Conservation (phyloP, 2,888 invertebrate genomes). For the Heliconius hortense region DNA sequence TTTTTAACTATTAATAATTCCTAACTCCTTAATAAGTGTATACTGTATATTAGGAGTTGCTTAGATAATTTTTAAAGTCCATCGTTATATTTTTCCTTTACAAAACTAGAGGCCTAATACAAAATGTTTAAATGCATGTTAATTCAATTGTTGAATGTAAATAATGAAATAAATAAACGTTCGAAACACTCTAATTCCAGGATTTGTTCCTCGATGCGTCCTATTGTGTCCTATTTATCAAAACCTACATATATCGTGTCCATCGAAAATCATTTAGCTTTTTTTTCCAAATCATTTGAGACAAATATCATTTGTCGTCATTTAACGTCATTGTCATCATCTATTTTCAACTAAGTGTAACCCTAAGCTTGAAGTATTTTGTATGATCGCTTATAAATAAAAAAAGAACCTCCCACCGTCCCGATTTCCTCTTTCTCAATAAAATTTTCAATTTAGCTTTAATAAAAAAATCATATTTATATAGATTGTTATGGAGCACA, state of each 20-base stretch:
- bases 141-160: conserved; percentile 36
- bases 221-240: conserved; percentile 37
- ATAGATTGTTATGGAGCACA: conserved; percentile 82
- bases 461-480: conserved; percentile 75
- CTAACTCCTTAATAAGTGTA: not conserved
- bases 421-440: conserved; percentile 78
- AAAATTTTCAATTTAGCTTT: conserved; percentile 73
- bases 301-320: not conserved
- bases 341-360: conserved; percentile 16
- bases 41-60: not conserved
- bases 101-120: conserved; percentile 41
- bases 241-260: conserved; percentile 9
- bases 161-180: conserved; percentile 33
- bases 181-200: conserved; percentile 23
- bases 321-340: conserved; percentile 8
- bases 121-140: conserved; percentile 23
- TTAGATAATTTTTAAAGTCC: not conserved
- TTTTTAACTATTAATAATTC: not conserved
- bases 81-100: not conserved
- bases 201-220: conserved; percentile 34
- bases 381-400: conserved; percentile 59
- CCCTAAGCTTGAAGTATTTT: conserved; percentile 32
- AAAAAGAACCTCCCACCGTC: conserved; percentile 72
- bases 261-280: conserved; percentile 1
- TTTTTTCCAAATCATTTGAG: not conserved